Percentiles rank a stretch among this genome's conserved stretches.
Evolutionary conservation across 2,113 vertebrate species (phyloP).

Genomic region (Mesocricetus auratus): DNA sequence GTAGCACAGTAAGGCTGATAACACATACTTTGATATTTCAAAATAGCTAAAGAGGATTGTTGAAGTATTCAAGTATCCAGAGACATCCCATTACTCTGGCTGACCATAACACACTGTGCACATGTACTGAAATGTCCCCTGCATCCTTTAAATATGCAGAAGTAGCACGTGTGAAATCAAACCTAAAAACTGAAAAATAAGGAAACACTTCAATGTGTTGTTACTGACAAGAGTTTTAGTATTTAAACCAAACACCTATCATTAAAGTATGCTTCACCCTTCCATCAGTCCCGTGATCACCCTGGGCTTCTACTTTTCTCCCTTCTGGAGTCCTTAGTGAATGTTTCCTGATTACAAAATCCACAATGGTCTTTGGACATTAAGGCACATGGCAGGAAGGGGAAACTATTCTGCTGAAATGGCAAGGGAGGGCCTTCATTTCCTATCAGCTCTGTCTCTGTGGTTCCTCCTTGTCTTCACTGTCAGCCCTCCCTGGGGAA

Average conservation of each 20-base stretch:
- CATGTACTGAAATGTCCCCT: not conserved
- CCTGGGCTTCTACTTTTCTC: not conserved
- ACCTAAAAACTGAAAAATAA: not conserved
- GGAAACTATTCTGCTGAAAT: not conserved
- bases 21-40: not conserved
- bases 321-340: not conserved
- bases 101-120: not conserved
- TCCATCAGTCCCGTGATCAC: not conserved
- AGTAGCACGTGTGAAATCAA: not conserved
- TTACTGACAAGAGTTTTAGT: not conserved
- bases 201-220: not conserved
- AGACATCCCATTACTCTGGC: too few species aligned
- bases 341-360: not conserved
- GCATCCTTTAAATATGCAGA: not conserved
- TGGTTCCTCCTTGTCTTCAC: not conserved
- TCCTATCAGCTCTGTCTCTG: not conserved
- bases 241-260: not conserved
- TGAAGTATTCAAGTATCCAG: not conserved
- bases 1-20: not conserved
- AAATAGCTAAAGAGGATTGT: not conserved
- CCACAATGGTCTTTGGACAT: not conserved
- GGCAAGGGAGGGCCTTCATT: not conserved
- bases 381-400: not conserved
- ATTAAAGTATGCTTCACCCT: not conserved
- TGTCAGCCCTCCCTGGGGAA: not conserved